Evolutionary conservation across 2,113 vertebrate genomes (phyloP).

Genomic region (Neofelis nebulosa): DNA sequence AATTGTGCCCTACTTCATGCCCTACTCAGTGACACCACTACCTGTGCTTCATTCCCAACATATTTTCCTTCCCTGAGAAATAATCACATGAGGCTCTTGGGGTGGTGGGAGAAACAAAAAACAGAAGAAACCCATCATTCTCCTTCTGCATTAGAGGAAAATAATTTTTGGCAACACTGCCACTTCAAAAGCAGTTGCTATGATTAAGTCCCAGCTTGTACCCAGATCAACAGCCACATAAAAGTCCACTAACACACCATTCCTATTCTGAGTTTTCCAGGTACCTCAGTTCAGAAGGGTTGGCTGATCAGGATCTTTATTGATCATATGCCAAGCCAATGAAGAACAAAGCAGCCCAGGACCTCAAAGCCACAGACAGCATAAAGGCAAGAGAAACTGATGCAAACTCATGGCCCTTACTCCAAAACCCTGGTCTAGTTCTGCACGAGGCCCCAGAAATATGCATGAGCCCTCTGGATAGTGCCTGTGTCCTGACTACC

Average conservation of each 20-base stretch:
- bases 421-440: not conserved
- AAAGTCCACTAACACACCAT: not conserved
- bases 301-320: no score
- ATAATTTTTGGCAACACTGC: not conserved
- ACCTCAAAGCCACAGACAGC: not conserved
- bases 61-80: not conserved
- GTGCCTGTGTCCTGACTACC: not conserved
- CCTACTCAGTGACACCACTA: not conserved
- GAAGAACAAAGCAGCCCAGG: not conserved
- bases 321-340: not conserved
- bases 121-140: not conserved
- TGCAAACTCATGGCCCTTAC: not conserved
- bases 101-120: not conserved
- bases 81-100: not conserved
- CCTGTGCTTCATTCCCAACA: not conserved
- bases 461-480: accelerated
- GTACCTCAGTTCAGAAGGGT: not conserved
- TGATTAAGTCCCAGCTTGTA: not conserved
- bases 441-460: not conserved
- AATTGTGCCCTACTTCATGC: not conserved
- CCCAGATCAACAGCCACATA: not conserved
- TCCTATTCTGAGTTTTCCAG: not conserved
- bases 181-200: not conserved
- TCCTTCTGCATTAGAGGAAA: not conserved
- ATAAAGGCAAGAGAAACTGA: not conserved